These are phyloP conservation scores for Etia nguti DNA, from an alignment of 2,113 vertebrate genomes.

Conservation along the genomic window DNA sequence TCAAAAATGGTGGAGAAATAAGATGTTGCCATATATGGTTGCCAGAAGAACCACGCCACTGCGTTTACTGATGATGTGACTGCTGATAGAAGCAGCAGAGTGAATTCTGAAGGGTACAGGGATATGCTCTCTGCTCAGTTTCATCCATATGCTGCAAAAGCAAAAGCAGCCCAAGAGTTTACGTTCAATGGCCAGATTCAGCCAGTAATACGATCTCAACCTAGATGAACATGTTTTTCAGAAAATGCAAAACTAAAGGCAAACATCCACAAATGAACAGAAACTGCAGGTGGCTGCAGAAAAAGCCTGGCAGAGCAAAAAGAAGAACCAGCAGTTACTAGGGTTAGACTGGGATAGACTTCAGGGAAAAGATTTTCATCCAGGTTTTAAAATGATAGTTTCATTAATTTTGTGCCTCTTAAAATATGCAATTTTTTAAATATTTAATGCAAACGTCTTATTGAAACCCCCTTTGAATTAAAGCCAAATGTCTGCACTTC, in stretches of 20 bases:
- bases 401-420: neutral
- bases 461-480: neutral
- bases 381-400: neutral
- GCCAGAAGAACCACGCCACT: neutral
- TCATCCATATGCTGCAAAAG: neutral
- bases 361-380: neutral
- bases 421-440: neutral
- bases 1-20: neutral
- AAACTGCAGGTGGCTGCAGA: neutral
- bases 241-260: neutral
- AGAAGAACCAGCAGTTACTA: neutral
- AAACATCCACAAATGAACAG: neutral
- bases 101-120: neutral
- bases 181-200: neutral
- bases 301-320: neutral
- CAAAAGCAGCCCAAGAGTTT: neutral
- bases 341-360: neutral
- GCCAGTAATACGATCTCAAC: neutral
- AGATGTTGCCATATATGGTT: neutral
- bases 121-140: neutral
- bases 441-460: neutral
- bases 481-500: neutral
- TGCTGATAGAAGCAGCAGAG: neutral
- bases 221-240: neutral
- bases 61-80: neutral